Evolutionary conservation across 2,797 vertebrate species (phyloP), one percentile per base, ranked within the genome.

Genomic region (Aldrovandia affinis): DNA sequence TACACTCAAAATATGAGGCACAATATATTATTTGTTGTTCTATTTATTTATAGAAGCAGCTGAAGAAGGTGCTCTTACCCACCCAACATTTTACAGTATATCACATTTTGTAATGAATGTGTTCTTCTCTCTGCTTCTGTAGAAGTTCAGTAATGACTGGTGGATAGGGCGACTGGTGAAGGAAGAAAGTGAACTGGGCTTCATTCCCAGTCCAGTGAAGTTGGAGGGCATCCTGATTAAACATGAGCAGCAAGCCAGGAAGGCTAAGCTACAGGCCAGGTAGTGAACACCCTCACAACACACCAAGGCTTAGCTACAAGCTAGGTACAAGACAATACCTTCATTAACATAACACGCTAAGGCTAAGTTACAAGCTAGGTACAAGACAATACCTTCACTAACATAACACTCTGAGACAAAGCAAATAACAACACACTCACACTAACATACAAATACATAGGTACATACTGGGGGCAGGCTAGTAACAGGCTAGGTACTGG

Each of bases 111-210:
- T 28, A 57, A 33, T 82, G 61, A 33, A 47, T 47, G 42, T 6
- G 20, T 77, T 77, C 39, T n/a, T 77, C 1, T 47, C 25, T 33
- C 63, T 47, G 1, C 18, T 80, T 78, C 30, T 86, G 0, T 86
- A 99, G 98, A 99, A 99, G 93, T 99, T 97, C 94, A 99, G 97
- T 94, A 99, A 99, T 93, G 98, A 99, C 88, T 99, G 98, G 98
- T 99, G 98, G 98, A 98, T 99, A 88, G 98, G 98, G 47, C 95
- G 98, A 50, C 91, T 97, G 81, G 98, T 99, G 89, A 99, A 99
- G 92, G 98, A 99, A 95, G 98, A 97, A 90, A 97, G 97, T 90
- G 97, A 98, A 93, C 97, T 99, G 90, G 98, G 98, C 91, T 99
- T 99, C 93, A 96, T 99, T 88, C 98, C 98, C 89, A 99, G 98